Evolutionary conservation across 2,888 invertebrate species (phyloP).

Genomic region (Chymomyza procnemis): DNA sequence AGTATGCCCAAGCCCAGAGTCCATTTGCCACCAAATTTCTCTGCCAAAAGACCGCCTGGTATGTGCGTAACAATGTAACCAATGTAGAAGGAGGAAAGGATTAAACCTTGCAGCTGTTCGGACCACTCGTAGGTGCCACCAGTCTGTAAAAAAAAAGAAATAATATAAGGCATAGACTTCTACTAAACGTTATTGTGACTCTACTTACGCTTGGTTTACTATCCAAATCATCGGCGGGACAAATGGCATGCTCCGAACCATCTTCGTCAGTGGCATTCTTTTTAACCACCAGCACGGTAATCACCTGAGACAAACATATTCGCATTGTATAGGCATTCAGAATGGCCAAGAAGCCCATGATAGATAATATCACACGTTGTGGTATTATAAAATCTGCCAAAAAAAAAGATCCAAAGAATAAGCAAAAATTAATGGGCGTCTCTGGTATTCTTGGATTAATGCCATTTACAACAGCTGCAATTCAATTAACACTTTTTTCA

Average conservation of each 20-base stretch:
- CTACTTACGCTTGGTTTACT: slow-evolving; percentile 23
- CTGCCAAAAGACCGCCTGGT: slow-evolving; percentile 89
- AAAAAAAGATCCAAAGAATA: slow-evolving; percentile 15
- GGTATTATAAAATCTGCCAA: slow-evolving; percentile 74
- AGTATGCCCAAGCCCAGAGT: slow-evolving; percentile 89
- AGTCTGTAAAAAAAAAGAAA: neutral
- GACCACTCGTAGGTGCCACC: slow-evolving; percentile 82
- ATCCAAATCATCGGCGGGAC: slow-evolving; percentile 62
- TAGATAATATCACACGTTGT: slow-evolving; percentile 84
- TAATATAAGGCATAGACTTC: too few relatives aligned
- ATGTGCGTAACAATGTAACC: slow-evolving; percentile 90
- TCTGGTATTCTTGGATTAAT: neutral
- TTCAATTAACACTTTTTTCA: neutral
- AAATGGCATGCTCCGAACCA: slow-evolving; percentile 50
- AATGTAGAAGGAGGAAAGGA: slow-evolving; percentile 90
- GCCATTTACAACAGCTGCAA: neutral
- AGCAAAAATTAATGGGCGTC: neutral
- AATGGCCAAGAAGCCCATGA: slow-evolving; percentile 86
- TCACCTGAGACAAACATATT: slow-evolving; percentile 85
- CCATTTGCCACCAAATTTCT: slow-evolving; percentile 91
- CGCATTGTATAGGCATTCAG: slow-evolving; percentile 88
- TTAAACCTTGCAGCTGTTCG: slow-evolving; percentile 85
- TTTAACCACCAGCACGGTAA: slow-evolving; percentile 83
- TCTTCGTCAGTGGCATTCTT: slow-evolving; percentile 57
- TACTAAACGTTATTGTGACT: neutral